Base-by-base conservation (phyloP, 2,797 vertebrate genomes). In the Cyprinella venusta region DNA sequence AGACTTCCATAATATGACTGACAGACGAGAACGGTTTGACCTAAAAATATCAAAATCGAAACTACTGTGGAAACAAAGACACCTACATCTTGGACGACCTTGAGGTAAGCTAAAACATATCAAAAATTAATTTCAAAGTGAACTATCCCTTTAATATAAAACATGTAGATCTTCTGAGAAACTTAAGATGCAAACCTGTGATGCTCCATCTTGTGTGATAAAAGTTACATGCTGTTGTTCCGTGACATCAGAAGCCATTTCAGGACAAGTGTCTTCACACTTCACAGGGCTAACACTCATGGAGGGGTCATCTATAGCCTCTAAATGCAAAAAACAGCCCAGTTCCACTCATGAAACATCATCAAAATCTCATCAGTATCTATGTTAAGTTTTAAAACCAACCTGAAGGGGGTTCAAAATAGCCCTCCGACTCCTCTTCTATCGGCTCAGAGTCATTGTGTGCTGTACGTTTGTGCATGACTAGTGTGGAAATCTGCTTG, bases 361-460 rank as follows among this genome's bases (percentile, higher is more conserved):
- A 16, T 30, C 26, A 54, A 50, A 64, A 26, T 50, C 61, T n/a
- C 13, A 33, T 33, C 24, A n/a, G 12, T 38, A 13, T 74, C 30
- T 61, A 40, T 1, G 38, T 42, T 50, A 19, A 21, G 13, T 1
- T 48, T 59, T 15, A 18, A 24, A 80, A 52, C 80, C 16, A 75
- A 98, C 98, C 97, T 95, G 97, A 91, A 16, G 97, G 96, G 13
- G 96, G 96, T 86, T 99, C 97, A 79, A 98, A 98, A 91, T 97
- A 99, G 61, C 97, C 95, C 89, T 98, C 97, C 80, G 96, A 96
- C 87, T 99, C 97, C 89, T 99, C 98, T 87, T 99, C 98, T 1
- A 98, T 98, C 86, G 97, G 97, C 90, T 99, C 98, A 0, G 96
- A 97, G 93, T 99, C 98, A 0, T 98, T 98, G 93, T 99, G 98